Evolutionary conservation across 2,113 vertebrate species (phyloP), one percentile per base, ranked within the genome.

Genomic region (Chaenocephalus aceratus): DNA sequence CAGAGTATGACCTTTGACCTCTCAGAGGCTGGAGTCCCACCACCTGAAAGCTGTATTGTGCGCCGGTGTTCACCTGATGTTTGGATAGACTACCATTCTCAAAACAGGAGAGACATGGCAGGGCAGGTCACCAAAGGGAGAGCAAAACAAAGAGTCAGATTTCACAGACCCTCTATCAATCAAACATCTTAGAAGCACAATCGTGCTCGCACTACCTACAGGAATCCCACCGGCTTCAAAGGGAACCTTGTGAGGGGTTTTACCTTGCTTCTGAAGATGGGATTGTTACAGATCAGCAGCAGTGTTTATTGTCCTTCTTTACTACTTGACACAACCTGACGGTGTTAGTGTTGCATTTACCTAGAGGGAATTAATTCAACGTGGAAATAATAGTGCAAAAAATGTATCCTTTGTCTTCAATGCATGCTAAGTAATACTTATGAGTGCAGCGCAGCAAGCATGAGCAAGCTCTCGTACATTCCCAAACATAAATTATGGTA

Each of bases 141-240:
- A 73, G 86, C 77, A 88, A 92, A 94, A 92, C 88, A 94, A 90
- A 93, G 94, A 89, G 83, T 93, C 90, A 60, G 75, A 88, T 94
- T 93, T 92, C 94, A 93, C 80, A 92, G 88, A 90, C 88, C 77
- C 83, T 89, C 88, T 93, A 93, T 93, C 93, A 92, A 93, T 93
- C 88, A 93, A 90, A 92, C 92, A 93, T 93, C 92, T 90, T 79
- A 82, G 87, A 79, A 41, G 84, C 86, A 89, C 79, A 90, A 77
- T 83, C 84, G 49, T 77, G 80, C 81, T 76, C 81, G 26, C 66
- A 70, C 64, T 46, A 79, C 83, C 91, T 70, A 59, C 84, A 85
- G 83, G 85, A 83, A 88, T 91, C 90, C 83, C 88, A 82, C 18
- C 10, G 8, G 75, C 92, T 91, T 93, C 93, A 90, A 91, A 93